phyloP scores from a whole-genome alignment of 2,888 invertebrate genomes.

The Polylopha cassiicola region DNA sequence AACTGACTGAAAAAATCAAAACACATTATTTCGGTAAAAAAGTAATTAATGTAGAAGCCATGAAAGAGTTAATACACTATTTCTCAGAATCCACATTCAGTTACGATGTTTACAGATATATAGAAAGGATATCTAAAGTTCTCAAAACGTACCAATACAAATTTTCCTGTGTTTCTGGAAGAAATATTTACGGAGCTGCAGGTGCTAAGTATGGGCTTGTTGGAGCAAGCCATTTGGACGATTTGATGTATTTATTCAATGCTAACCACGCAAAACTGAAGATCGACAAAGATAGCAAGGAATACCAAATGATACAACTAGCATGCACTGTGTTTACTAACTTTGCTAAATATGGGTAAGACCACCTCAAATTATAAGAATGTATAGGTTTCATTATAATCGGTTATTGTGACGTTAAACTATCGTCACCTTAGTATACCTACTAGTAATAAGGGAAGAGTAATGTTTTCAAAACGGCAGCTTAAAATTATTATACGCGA shows the following conservation, averaged over 20 bases:
- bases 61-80: slow-evolving; percentile 45
- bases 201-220: slow-evolving; percentile 10
- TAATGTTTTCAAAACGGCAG: too few relatives aligned
- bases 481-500: too few relatives aligned
- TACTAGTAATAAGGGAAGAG: too few relatives aligned
- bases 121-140: slow-evolving; percentile 6
- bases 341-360: slow-evolving; percentile 31
- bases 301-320: slow-evolving; percentile 24
- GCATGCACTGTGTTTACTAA: slow-evolving; percentile 26
- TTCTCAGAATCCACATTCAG: slow-evolving; percentile 60
- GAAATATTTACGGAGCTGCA: slow-evolving; percentile 17
- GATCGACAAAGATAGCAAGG: slow-evolving; percentile 21
- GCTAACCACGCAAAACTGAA: slow-evolving; percentile 18
- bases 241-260: slow-evolving; percentile 27
- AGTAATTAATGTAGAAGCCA: not conserved
- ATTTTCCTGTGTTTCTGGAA: slow-evolving; percentile 21
- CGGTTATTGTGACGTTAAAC: too few relatives aligned
- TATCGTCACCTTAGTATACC: too few relatives aligned
- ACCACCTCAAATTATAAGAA: too few relatives aligned
- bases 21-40: slow-evolving; percentile 7
- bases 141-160: slow-evolving; percentile 19
- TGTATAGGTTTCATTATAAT: too few relatives aligned
- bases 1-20: slow-evolving; percentile 4
- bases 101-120: slow-evolving; percentile 6
- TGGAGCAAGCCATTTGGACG: slow-evolving; percentile 28